These are phyloP conservation scores for Odontomachus brunneus DNA, from an alignment of 1,140 invertebrate species.

Conservation along the genomic window DNA sequence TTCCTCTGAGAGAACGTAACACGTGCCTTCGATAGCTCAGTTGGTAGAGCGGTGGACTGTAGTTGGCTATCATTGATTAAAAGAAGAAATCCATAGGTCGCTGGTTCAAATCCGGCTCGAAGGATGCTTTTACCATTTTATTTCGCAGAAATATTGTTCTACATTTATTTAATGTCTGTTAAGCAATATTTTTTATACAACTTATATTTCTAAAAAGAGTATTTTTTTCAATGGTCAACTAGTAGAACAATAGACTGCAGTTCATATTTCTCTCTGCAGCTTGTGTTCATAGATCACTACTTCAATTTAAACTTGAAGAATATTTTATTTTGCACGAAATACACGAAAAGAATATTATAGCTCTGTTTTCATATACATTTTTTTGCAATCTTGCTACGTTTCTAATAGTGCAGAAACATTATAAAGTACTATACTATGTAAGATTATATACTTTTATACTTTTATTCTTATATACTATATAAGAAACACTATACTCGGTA, in stretches of 20 bases:
- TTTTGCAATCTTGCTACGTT: no score
- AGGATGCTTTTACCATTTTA: constrained; percentile 73
- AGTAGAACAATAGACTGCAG: constrained; percentile 95
- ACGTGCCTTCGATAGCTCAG: constrained; percentile 91
- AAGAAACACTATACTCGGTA: no score
- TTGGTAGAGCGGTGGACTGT: constrained; percentile 95
- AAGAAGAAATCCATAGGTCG: constrained; percentile 78
- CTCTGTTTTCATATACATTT: no score
- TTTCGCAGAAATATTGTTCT: constrained; percentile 24
- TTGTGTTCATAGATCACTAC: constrained; percentile 66
- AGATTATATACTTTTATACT: no score
- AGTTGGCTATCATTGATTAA: constrained; percentile 81
- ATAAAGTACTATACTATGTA: no score
- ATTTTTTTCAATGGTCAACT: constrained; percentile 89
- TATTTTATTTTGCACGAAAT: not conserved
- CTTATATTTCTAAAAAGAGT: not conserved
- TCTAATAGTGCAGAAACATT: no score
- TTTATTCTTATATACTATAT: no score
- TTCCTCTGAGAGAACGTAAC: not conserved
- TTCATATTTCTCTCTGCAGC: constrained; percentile 73
- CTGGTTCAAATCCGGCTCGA: constrained; percentile 80
- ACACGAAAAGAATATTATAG: no score
- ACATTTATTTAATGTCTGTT: constrained; percentile 18
- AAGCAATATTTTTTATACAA: not conserved
- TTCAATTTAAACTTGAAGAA: not conserved